Evolutionary conservation across 2,888 invertebrate genomes (phyloP), one percentile per base, ranked within the genome.

Genomic region (Drosophila tripunctata): DNA sequence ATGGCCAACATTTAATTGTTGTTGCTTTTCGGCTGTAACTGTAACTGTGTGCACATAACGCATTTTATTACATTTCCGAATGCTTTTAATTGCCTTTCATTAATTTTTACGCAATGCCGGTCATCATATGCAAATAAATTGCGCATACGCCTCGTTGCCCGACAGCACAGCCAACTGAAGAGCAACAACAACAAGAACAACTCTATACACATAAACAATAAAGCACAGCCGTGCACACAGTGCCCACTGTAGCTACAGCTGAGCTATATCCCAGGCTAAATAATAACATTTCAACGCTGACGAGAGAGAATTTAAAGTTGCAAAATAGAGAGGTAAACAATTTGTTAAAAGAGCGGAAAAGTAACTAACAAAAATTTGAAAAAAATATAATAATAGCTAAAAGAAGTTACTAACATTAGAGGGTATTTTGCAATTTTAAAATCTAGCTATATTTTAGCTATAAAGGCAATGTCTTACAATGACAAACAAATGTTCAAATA

Each of bases 31-130:
- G n/a, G n/a, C n/a, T n/a, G n/a, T n/a, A n/a, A n/a, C 33, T 27
- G 8, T 35, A 43, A 31, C 41, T 58, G 57, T 67, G 62, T 64
- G 64, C 55, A 38, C 68, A 78, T 71, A 75, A 56, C 70, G 68
- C 78, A 83, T 88, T 89, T 88, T 83, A 87, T 85, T 85, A 74
- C 78, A 70, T 70, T 62, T 74, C 71, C 88, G 81, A 83, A 78
- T 88, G 89, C 72, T 78, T 83, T 89, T 89, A 88, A 88, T 88
- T 89, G 88, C 79, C 87, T 75, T 85, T 83, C 82, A 89, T 88
- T 89, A 78, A 89, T 81, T 88, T 88, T 80, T 77, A 84, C 81
- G 78, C 85, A 75, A 64, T 78, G 82, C 81, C 81, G 65, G 86
- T 73, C 80, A 80, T 73, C 72, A 63, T 70, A 84, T 81, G 82